Conservation (phyloP, 2,888 invertebrate genomes). For the Drosophila mercatorum region DNA sequence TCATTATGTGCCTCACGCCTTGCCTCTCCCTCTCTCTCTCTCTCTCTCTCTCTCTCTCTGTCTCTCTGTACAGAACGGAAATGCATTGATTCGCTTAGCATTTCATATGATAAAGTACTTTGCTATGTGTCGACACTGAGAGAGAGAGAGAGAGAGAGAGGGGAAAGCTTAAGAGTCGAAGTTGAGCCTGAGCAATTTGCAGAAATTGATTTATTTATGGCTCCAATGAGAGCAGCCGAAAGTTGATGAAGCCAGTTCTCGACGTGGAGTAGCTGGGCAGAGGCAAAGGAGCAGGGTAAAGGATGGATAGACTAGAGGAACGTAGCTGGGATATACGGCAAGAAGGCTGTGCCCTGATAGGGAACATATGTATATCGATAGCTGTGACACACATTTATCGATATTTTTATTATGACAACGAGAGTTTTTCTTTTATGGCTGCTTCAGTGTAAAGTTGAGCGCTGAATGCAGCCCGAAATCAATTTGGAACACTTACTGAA, state of each 20-base stretch:
- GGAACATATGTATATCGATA: not conserved
- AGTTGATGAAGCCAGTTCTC: not conserved
- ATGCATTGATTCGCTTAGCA: slow-evolving; percentile 28
- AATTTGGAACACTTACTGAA: slow-evolving; percentile 34
- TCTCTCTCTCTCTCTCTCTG: not conserved
- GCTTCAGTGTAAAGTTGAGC: slow-evolving; percentile 5
- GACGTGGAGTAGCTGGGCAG: not conserved
- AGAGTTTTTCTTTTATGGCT: not conserved
- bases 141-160: not conserved
- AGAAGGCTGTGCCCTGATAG: no score
- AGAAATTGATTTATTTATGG: slow-evolving; percentile 3
- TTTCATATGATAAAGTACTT: slow-evolving; percentile 13
- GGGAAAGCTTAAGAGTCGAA: not conserved
- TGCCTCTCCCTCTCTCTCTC: no score
- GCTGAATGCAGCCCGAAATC: slow-evolving; percentile 28
- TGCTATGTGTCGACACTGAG: not conserved
- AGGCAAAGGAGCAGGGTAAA: no score
- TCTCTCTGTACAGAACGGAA: slow-evolving; percentile 2
- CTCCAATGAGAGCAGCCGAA: not conserved
- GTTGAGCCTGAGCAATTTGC: not conserved
- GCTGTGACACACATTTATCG: not conserved
- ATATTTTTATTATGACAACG: slow-evolving; percentile 1
- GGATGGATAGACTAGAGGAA: no score
- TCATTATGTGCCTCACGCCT: not conserved
- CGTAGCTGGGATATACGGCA: no score